Evolutionary conservation across 53 echinoderm and acorn worm species (phyloP), one percentile per base, ranked within the genome.

Genomic region (Stichopus horrens): DNA sequence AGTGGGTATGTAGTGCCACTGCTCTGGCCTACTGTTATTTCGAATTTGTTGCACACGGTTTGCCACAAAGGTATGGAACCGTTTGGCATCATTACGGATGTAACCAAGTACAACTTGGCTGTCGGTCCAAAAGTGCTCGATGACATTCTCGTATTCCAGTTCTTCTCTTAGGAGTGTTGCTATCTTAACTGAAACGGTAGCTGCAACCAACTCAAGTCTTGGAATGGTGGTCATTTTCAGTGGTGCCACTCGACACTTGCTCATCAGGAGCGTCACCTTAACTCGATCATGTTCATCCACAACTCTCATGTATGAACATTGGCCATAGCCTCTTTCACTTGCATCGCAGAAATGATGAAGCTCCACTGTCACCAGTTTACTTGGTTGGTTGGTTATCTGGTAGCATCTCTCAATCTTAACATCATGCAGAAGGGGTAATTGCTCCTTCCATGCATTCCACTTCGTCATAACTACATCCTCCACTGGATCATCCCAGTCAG

Each of bases 401-500:
- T 88, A 88, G 37, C 88, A 88, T 74, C 88, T 74, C 7, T 75
- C 76, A 57, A 88, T 88, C 9, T 55, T 4, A 13, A 88, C 54
- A 23, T 88, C 75, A 5, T 88, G 76, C 77, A 88, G 22, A 9
- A 16, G 11, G n/a, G 18, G 5, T 9, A 79, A 53, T 56, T 88
- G 88, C 8, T 76, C 51, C 66, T 85, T 88, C 77, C 88, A 77
- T 4, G 57, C 23, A 51, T 77, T 76, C 88, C 88, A 88, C 21
- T 75, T 18, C 57, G 5, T 9, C 16, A 52, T 9, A 58, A 75
- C 23, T 74, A 53, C 75, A 55, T n/a, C 10, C 5, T 54, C 37
- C 14, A 88, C 57, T 76, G 88, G 88, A 55, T 76, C 23, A 58
- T 88, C 89, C 89, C 89, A 88, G 53, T 88, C 88, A 75, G n/a